Conservation (phyloP, 1,140 invertebrate genomes). For the Theocolax elegans region DNA sequence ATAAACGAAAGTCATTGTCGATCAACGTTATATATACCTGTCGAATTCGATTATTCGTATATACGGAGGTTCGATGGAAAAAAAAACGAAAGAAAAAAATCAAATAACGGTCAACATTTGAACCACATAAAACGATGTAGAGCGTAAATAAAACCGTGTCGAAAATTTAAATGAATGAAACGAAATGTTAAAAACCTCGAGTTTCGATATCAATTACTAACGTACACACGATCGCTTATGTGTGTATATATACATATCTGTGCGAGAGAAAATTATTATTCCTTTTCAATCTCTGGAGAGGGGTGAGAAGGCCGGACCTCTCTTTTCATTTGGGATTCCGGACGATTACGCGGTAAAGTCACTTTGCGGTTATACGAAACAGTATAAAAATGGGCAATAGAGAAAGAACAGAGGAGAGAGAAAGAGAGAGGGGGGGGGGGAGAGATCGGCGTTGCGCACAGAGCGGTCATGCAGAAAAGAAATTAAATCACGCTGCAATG, state of each 20-base stretch:
- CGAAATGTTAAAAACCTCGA: neutral
- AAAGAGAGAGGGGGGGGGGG: neutral
- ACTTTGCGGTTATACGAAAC: neutral
- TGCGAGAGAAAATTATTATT: slow-evolving; percentile 1
- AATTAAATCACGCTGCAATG: slow-evolving; percentile 38
- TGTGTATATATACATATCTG: neutral
- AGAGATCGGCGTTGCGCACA: neutral
- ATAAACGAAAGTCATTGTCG: no score
- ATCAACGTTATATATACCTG: no score
- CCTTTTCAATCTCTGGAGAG: neutral
- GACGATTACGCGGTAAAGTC: slow-evolving; percentile 1
- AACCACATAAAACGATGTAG: neutral
- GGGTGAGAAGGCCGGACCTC: no score
- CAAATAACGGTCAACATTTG: neutral
- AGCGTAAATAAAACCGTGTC: no score
- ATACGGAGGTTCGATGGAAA: no score
- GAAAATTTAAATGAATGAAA: neutral
- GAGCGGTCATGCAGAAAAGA: slow-evolving; percentile 25
- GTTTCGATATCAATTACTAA: neutral
- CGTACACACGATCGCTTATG: neutral
- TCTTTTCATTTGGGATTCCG: slow-evolving; percentile 8
- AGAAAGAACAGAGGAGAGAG: neutral
- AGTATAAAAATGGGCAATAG: neutral
- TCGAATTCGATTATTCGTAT: no score
- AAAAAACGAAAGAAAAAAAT: no score